These are phyloP conservation scores for Neelides sp. DNA, from an alignment of 1,140 invertebrate genomes.

Conservation along the genomic window DNA sequence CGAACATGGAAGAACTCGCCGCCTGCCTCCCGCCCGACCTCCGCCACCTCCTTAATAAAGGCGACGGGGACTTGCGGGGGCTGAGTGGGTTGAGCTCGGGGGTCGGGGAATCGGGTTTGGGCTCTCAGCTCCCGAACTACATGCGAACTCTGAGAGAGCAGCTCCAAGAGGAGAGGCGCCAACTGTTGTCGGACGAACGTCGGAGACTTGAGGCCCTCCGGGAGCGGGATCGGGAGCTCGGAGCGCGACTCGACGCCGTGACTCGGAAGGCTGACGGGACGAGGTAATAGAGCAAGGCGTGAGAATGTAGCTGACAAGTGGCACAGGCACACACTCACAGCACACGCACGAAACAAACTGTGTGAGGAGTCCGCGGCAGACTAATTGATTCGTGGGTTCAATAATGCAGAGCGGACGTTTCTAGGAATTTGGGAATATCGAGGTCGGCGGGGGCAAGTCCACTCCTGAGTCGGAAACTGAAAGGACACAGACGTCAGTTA, in stretches of 20 bases:
- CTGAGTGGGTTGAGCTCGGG: conserved; percentile 14
- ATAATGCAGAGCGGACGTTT: conserved; percentile 31
- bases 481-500: conserved; percentile 41
- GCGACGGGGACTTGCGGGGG: conserved; percentile 17
- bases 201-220: conserved; percentile 33
- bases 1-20: conserved; percentile 35
- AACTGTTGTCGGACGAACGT: conserved; percentile 34
- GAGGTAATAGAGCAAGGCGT: neutral
- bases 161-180: conserved; percentile 43
- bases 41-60: conserved; percentile 36
- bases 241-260: conserved; percentile 29
- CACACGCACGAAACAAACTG: conserved; percentile 29
- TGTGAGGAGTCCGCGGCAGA: conserved; percentile 23
- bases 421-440: conserved; percentile 32
- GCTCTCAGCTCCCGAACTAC: conserved; percentile 38
- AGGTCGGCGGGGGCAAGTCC: conserved; percentile 32
- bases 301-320: conserved; percentile 24
- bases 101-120: conserved; percentile 18
- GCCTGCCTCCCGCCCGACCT: conserved; percentile 41
- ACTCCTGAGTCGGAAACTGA: conserved; percentile 34
- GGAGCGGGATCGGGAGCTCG: conserved; percentile 35
- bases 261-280: conserved; percentile 4
- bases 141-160: conserved; percentile 44
- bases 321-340: conserved; percentile 32
- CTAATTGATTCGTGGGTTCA: conserved; percentile 27